A percentile compares a stretch with the other conserved stretches of the same genome.
phyloP scores from a whole-genome alignment of 2,113 vertebrate genomes.

The Macaca mulatta region DNA sequence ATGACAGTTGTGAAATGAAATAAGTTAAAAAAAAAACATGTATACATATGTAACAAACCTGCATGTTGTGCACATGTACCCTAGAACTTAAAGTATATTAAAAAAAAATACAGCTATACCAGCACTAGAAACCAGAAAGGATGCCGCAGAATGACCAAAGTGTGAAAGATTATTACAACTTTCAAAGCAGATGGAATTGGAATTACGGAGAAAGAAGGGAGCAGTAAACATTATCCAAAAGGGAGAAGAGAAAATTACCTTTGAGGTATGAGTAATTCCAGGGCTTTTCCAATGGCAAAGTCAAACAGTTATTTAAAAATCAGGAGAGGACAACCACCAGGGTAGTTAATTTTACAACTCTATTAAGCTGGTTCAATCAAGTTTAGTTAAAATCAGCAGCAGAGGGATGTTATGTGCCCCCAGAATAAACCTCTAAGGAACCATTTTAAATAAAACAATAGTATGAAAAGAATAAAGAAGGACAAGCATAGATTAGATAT shows the following conservation, averaged over 20 bases:
- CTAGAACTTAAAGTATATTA: too few species aligned
- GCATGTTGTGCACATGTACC: too few species aligned
- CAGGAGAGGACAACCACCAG: not conserved
- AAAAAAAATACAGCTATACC: not conserved
- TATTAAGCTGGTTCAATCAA: not conserved
- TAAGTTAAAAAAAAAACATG: not conserved
- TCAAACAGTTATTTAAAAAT: conserved; percentile 2
- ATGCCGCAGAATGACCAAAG: not conserved
- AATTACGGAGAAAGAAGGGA: not conserved
- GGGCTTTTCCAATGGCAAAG: not conserved
- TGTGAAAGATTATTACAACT: not conserved
- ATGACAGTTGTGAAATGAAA: not conserved
- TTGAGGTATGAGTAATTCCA: not conserved
- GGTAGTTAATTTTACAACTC: not conserved
- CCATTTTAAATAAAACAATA: conserved; percentile 12
- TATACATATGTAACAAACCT: too few species aligned
- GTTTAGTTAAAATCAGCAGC: not conserved
- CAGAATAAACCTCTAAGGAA: not conserved
- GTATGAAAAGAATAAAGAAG: not conserved
- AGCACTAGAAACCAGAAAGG: not conserved
- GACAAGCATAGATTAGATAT: not conserved
- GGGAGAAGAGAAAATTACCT: not conserved
- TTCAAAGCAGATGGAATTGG: not conserved
- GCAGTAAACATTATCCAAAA: not conserved
- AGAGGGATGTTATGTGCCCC: not conserved